Percentiles rank a stretch among this genome's conserved stretches.
These are phyloP conservation scores for Cephus cinctus DNA, from an alignment of 1,140 invertebrate species.

Conservation along the genomic window DNA sequence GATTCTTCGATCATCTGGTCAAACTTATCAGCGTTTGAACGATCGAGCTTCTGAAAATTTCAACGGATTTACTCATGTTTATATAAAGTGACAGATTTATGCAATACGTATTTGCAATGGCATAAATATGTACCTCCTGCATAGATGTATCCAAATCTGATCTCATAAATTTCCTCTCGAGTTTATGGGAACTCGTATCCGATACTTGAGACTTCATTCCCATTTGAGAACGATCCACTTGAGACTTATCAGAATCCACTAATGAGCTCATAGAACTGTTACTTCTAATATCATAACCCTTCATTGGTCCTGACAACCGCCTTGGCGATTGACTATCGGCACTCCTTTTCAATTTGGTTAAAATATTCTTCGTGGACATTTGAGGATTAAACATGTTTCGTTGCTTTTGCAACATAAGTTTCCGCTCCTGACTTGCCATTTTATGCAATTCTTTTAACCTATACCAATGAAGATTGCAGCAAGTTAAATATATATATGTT, in stretches of 20 bases:
- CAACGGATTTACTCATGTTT: too few species aligned
- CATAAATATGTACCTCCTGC: too few species aligned
- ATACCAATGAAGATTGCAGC: conserved; percentile 1
- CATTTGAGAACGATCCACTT: conserved; percentile 43
- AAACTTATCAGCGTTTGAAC: conserved; percentile 22
- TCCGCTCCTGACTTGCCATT: conserved; percentile 53
- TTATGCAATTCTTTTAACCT: conserved; percentile 52
- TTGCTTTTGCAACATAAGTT: conserved; percentile 52
- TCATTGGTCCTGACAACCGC: conserved; percentile 52
- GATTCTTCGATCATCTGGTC: conserved; percentile 21
- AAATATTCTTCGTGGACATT: conserved; percentile 54
- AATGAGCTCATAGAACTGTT: conserved; percentile 53
- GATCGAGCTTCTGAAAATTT: conserved; percentile 24
- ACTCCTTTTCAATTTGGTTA: conserved; percentile 51
- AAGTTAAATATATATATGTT: too few species aligned
- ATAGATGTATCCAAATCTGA: conserved; percentile 16
- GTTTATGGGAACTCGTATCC: conserved; percentile 28
- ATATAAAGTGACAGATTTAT: too few species aligned
- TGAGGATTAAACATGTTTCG: conserved; percentile 54
- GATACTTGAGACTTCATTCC: conserved; percentile 30
- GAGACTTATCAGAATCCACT: conserved; percentile 52
- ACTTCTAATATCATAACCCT: conserved; percentile 53
- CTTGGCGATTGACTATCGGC: conserved; percentile 51
- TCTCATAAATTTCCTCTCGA: conserved; percentile 12
- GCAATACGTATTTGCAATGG: too few species aligned